Conservation (phyloP, 2,113 vertebrate genomes). For the Sciurus niger region DNA sequence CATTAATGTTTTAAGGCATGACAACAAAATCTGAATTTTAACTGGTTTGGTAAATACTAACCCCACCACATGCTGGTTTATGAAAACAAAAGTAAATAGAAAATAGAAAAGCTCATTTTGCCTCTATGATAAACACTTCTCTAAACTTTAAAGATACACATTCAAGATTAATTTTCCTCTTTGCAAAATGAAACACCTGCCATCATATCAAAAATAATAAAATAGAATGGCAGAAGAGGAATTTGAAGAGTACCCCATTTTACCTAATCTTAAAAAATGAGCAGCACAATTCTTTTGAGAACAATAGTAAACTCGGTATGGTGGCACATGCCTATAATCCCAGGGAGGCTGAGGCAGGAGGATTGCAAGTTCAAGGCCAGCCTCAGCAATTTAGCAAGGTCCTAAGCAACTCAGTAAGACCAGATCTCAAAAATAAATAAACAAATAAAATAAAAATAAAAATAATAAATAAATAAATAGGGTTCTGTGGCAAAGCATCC, state of each 20-base stretch:
- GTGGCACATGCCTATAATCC: no score
- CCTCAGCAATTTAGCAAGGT: no score
- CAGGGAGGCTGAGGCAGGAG: no score
- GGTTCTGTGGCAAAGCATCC: no score
- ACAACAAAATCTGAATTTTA: conserved; percentile 22
- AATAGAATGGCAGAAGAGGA: not conserved
- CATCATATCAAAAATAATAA: not conserved
- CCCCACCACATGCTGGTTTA: not conserved
- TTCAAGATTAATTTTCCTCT: not conserved
- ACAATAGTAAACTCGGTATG: not conserved
- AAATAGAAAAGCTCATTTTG: conserved; percentile 6
- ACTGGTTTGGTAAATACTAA: not conserved
- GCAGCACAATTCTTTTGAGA: not conserved
- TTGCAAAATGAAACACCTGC: not conserved
- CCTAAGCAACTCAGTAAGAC: no score
- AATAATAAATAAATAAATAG: no score
- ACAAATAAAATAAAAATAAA: no score
- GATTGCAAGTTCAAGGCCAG: no score
- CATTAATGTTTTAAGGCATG: not conserved
- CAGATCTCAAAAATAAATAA: no score
- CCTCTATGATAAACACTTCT: not conserved
- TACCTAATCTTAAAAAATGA: not conserved
- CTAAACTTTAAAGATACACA: not conserved
- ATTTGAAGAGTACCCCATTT: not conserved
- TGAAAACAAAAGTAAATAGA: not conserved